Base-by-base conservation (phyloP, 2,797 vertebrate genomes). In the Tiaroga cobitis region DNA sequence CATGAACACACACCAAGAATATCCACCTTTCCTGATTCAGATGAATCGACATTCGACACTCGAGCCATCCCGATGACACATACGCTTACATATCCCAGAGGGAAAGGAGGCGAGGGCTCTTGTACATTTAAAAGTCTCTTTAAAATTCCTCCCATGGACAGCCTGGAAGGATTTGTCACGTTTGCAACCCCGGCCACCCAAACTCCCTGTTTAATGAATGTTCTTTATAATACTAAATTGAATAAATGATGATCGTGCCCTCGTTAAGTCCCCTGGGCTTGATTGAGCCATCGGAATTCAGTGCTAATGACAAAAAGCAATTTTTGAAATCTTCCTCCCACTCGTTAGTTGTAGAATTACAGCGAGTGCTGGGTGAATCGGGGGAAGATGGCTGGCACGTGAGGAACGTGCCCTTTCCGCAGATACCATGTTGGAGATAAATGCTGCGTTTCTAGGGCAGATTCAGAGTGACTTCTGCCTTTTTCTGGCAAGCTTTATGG, bases 181-280 rank as follows among this genome's bases (percentile, higher is more conserved):
- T 91, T 91, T 68, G 65, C 87, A 76, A 65, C 54, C 67, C 56
- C 18, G 32, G 39, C 51, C 67, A 26, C 26, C 65, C 67, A 54
- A 70, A 73, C 29, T 76, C 81, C 89, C 92, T 88, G 92, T 90
- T 90, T 94, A 94, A 94, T 94, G 92, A 93, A 92, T 89, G 89
- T 90, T 88, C 91, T 93, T 94, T 92, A 94, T 93, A 92, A 93
- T 89, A 91, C 94, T 94, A 94, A 93, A 94, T 92, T 93, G 91
- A 94, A 94, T 93, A 93, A 93, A 94, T 92, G 91, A 93, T 92
- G 91, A 93, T 89, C 84, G 68, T 54, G 81, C 80, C 88, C 90
- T 91, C 87, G 83, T 56, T 5, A 91, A 89, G 92, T 91, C 91
- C 87, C 69, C 68, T 90, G 87, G 89, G 89, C 90, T 92, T 92